Base-by-base conservation (phyloP, 2,797 vertebrate genomes). In the Anomalospiza imberbis region DNA sequence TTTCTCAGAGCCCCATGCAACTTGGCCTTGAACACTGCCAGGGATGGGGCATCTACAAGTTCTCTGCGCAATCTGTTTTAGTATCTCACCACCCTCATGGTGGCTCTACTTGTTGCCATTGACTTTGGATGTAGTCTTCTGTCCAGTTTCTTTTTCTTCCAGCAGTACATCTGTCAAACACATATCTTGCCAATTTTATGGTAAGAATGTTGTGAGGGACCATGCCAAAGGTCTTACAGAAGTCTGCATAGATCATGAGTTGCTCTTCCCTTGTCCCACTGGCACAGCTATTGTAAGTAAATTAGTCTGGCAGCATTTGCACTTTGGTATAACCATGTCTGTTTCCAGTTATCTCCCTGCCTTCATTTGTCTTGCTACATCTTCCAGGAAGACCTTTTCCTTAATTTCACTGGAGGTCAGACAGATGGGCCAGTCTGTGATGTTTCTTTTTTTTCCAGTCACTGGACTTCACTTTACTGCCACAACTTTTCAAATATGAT, bases 171-270 rank as follows among this genome's bases (percentile, higher is more conserved):
- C n/a, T 72, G 7, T 53, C 38, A 67, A 82, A 63, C 11, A 24
- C 9, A 0, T 53, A 20, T 18, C 20, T 48, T 28, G 20, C 24
- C 9, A 38, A 7, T 58, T 63, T 67, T 8, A 1, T 51, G 21
- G 10, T 34, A 50, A 54, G 36, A 34, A 22, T 48, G 3, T 84
- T 45, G 14, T n/a, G 53, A 22, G 19, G 16, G 13, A 60, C 26
- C 1, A 0, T 67, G 29, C 16, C 5, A 32, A 47, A 76, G 5
- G 4, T 51, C 16, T 55, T 71, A 20, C 2, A 24, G 9, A 84
- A 54, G 15, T 55, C 45, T 53, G 7, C 18, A 17, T 10, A 25
- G 38, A 13, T 57, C 17, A 5, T 36, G 17, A 65, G 15, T 31
- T 88, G 8, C 7, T 47, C 17, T 75, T 80, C 5, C 15, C 2